Percentiles rank a stretch among this genome's conserved stretches.
Conservation (phyloP, 1,140 invertebrate species). For the Saxidomus purpurata region DNA sequence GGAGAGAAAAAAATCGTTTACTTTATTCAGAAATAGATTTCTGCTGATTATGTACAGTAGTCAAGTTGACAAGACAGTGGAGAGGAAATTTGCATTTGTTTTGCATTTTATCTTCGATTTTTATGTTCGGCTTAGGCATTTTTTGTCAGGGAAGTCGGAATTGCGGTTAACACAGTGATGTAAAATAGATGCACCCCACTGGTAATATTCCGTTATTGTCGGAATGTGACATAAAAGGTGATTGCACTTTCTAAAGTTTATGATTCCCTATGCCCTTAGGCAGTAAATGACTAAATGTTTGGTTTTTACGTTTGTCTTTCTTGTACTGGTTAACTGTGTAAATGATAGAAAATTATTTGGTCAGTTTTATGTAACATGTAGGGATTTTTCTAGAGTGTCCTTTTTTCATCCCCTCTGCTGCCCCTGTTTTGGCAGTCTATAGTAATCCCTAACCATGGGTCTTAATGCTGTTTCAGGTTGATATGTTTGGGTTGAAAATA, state of each 20-base stretch:
- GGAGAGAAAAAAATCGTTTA: neutral
- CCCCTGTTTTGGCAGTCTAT: no score
- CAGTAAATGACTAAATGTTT: no score
- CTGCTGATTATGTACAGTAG: neutral
- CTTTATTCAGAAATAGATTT: constrained; percentile 15
- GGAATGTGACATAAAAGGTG: neutral
- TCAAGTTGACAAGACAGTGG: neutral
- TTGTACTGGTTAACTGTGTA: no score
- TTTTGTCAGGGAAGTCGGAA: neutral
- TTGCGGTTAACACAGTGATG: neutral
- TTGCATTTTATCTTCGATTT: constrained; percentile 38
- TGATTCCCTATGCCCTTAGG: neutral
- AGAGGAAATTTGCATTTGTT: constrained; percentile 29
- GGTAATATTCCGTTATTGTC: neutral
- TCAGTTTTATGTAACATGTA: no score
- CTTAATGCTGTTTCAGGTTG: no score
- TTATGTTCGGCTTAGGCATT: neutral
- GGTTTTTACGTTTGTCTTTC: no score
- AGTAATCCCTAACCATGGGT: no score
- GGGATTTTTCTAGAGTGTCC: no score
- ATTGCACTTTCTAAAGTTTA: neutral
- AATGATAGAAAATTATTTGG: no score
- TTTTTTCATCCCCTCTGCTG: no score
- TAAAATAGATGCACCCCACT: neutral
- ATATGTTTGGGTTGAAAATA: no score